These are phyloP conservation scores for Pteromalus puparum DNA, from an alignment of 1,140 invertebrate genomes.

Conservation along the genomic window DNA sequence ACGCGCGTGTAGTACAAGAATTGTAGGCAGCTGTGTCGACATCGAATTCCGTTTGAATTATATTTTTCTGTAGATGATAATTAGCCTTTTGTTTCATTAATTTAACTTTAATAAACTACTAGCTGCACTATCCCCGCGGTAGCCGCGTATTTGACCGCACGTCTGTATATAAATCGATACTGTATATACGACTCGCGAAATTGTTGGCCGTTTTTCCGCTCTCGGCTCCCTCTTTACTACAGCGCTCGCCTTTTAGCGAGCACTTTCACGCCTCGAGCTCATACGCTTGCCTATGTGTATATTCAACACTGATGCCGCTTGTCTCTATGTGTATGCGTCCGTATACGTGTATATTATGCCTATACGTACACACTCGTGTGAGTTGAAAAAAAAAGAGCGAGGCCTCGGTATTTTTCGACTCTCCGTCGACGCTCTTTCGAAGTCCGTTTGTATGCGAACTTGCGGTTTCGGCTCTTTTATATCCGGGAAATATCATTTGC, in stretches of 20 bases:
- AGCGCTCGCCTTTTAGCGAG: background rate
- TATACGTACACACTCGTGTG: too few relatives aligned
- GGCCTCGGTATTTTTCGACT: background rate
- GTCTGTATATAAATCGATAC: too few relatives aligned
- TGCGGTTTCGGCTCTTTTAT: background rate
- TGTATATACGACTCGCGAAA: background rate
- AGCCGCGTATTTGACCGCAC: too few relatives aligned
- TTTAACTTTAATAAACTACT: too few relatives aligned
- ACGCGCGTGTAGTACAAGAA: background rate
- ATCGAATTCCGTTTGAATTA: background rate
- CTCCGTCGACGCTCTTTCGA: background rate
- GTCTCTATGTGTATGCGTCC: too few relatives aligned
- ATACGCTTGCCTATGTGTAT: too few relatives aligned
- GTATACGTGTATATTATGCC: too few relatives aligned
- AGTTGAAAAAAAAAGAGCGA: background rate
- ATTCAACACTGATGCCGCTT: too few relatives aligned
- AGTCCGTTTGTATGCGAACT: background rate
- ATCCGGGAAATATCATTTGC: background rate
- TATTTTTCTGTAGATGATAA: too few relatives aligned
- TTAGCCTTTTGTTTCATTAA: too few relatives aligned
- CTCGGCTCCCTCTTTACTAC: background rate
- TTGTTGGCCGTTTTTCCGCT: background rate
- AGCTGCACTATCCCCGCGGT: too few relatives aligned
- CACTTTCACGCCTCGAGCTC: background rate
- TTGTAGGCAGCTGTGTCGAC: background rate